phyloP scores from a whole-genome alignment of 2,888 invertebrate genomes.

The Rhabditophanes sp. region DNA sequence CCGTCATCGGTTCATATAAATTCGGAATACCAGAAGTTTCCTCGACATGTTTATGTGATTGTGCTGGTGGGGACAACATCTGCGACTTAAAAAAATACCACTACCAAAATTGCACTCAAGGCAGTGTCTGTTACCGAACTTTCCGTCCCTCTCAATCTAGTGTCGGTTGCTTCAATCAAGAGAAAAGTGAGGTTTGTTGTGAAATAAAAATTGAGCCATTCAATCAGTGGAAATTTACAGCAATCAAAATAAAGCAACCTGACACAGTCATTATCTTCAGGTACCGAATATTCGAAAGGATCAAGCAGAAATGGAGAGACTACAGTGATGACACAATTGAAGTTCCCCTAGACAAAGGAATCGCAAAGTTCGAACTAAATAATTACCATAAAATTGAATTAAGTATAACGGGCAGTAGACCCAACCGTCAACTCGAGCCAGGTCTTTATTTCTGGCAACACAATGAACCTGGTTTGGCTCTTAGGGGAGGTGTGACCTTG shows the following conservation, averaged over 20 bases:
- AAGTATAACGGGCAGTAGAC: conserved; percentile 14
- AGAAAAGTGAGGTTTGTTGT: conserved; percentile 25
- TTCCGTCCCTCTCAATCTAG: conserved; percentile 21
- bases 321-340: conserved; percentile 10
- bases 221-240: conserved; percentile 24
- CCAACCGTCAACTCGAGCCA: conserved; percentile 22
- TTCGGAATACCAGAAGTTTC: conserved; percentile 15
- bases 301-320: conserved; percentile 6
- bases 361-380: conserved; percentile 18
- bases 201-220: conserved; percentile 26
- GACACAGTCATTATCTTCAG: conserved; percentile 19
- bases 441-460: conserved; percentile 24
- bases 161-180: conserved; percentile 17
- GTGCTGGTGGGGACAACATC: conserved; percentile 21
- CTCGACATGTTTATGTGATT: conserved; percentile 16
- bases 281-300: conserved; percentile 20
- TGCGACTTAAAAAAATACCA: conserved; percentile 26
- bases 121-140: conserved; percentile 28
- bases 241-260: conserved; percentile 20
- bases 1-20: conserved; percentile 18
- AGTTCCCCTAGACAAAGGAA: conserved; percentile 22
- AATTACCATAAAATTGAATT: conserved; percentile 6
- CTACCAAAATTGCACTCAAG: conserved; percentile 20
- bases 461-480: conserved; percentile 5
- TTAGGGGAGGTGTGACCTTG: conserved; percentile 17